Evolutionary conservation across 2,888 invertebrate genomes (phyloP).

Genomic region (Harpagoxenus sublaevis): DNA sequence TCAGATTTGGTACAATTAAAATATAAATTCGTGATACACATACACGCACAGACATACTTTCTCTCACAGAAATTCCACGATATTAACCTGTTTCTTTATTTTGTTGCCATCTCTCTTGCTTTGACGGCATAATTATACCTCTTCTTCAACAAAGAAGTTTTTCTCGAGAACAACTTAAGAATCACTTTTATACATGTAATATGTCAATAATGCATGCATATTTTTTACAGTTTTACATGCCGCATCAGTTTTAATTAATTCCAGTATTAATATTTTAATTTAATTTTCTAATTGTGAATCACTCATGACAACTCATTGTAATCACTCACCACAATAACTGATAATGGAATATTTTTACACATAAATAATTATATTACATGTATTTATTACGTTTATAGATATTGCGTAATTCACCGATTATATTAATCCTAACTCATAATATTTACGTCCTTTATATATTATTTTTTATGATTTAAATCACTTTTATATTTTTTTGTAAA

Average conservation of each 20-base stretch:
- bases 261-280: neutral
- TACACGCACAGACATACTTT: neutral
- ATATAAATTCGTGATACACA: neutral
- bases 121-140: neutral
- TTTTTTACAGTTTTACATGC: neutral
- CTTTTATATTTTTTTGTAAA: neutral
- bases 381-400: neutral
- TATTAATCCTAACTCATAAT: neutral
- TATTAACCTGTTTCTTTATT: neutral
- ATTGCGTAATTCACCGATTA: neutral
- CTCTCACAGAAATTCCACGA: neutral
- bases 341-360: slow-evolving; percentile 6
- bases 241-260: slow-evolving; percentile 13
- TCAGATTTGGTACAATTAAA: neutral
- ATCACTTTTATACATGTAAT: neutral
- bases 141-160: neutral
- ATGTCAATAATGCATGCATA: neutral
- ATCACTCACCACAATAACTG: neutral
- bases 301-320: neutral
- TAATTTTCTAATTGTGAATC: slow-evolving; percentile 18
- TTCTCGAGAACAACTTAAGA: neutral
- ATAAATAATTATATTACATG: slow-evolving; percentile 8
- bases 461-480: neutral
- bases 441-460: neutral
- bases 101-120: neutral